Conservation (phyloP, 2,113 vertebrate genomes). For the Oplegnathus fasciatus region DNA sequence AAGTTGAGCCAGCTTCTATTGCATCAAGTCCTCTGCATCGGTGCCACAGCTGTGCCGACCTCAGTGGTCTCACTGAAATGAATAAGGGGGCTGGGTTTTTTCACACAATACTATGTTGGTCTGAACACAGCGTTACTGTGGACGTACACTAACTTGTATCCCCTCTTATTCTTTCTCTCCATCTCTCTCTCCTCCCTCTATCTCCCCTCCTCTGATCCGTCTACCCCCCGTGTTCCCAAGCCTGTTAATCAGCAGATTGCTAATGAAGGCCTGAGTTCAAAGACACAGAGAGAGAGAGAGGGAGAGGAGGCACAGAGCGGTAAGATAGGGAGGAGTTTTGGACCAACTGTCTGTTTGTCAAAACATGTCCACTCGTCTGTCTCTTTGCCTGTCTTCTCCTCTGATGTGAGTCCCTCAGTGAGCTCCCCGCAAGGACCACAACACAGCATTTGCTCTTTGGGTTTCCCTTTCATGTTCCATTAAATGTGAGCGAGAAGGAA, state of each 20-base stretch:
- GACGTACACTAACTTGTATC: conserved; percentile 28
- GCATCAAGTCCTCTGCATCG: neutral
- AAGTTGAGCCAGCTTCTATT: neutral
- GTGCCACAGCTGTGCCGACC: neutral
- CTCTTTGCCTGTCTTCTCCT: conserved; percentile 48
- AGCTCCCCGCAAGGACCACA: conserved; percentile 74
- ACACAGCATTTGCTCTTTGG: conserved; percentile 77
- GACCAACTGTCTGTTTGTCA: conserved; percentile 83
- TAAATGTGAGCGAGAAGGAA: conserved; percentile 73
- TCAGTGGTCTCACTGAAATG: conserved; percentile 6
- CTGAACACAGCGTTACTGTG: conserved; percentile 23
- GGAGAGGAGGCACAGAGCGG: conserved; percentile 66
- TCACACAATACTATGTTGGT: conserved; percentile 23
- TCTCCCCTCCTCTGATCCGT: conserved; percentile 61
- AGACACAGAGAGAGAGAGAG: conserved; percentile 59
- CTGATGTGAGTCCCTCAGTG: conserved; percentile 80
- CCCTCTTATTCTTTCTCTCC: conserved; percentile 40
- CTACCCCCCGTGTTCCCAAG: conserved; percentile 71
- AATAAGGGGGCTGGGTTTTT: neutral
- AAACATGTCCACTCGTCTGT: conserved; percentile 79
- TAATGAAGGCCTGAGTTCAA: conserved; percentile 83
- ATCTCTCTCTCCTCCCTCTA: conserved; percentile 30
- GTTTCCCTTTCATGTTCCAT: conserved; percentile 83
- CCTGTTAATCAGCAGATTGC: conserved; percentile 83
- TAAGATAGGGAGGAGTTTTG: conserved; percentile 74